Conservation (phyloP, 2,113 vertebrate genomes). For the Pitta sordida region DNA sequence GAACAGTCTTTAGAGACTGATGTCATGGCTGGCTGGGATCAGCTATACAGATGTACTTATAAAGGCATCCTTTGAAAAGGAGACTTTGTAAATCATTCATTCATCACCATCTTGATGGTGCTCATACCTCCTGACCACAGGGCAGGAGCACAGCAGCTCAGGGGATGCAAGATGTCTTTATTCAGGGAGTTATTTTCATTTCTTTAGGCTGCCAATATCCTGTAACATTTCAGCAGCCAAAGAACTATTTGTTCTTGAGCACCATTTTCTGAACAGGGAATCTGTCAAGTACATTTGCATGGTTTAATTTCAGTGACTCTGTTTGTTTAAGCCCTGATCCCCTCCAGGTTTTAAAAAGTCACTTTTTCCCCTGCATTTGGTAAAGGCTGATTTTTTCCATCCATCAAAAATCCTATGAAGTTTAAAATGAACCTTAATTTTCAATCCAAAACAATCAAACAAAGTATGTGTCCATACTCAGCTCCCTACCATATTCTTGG, state of each 20-base stretch:
- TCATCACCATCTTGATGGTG: background rate
- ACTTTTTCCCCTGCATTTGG: background rate
- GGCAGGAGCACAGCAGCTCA: background rate
- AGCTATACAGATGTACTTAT: background rate
- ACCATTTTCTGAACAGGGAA: background rate
- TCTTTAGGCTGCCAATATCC: background rate
- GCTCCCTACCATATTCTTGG: background rate
- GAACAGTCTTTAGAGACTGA: background rate
- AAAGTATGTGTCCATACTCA: background rate
- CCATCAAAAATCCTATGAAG: background rate
- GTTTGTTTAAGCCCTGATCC: background rate
- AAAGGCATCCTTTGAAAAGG: background rate
- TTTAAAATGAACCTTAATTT: background rate
- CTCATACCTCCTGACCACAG: background rate
- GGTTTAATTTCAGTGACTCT: constrained; percentile 15
- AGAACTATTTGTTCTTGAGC: constrained; percentile 38
- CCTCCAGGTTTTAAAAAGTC: background rate
- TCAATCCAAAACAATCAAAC: background rate
- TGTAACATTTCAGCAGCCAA: constrained; percentile 23
- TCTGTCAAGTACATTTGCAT: constrained; percentile 11
- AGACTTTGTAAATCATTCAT: background rate
- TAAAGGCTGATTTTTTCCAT: background rate
- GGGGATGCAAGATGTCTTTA: background rate
- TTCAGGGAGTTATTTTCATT: background rate
- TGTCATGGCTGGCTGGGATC: background rate